These are phyloP conservation scores for Chironomus riparius DNA, from an alignment of 2,888 invertebrate species.

Conservation along the genomic window DNA sequence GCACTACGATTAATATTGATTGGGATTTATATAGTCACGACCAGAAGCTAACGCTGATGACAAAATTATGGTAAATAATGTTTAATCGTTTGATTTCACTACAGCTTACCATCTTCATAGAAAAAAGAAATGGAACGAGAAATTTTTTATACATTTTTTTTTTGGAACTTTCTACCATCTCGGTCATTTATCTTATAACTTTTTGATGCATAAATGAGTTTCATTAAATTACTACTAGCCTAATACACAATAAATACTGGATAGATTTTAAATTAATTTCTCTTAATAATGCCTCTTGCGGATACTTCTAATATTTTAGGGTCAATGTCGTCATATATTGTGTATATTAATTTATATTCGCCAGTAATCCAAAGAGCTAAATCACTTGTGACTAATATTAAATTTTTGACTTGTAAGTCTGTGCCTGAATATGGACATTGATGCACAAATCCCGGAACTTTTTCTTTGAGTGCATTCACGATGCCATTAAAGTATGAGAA, in stretches of 20 bases:
- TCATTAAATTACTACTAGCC: too few relatives aligned
- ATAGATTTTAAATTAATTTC: background rate
- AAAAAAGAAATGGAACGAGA: conserved; percentile 1
- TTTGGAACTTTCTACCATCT: conserved; percentile 18
- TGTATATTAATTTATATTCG: conserved; percentile 13
- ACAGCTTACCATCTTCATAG: too few relatives aligned
- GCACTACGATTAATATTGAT: background rate
- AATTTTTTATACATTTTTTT: background rate
- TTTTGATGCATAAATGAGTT: background rate
- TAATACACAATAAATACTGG: background rate
- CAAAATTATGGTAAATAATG: background rate
- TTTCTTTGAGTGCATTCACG: background rate
- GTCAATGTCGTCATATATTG: conserved; percentile 12
- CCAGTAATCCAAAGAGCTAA: conserved; percentile 17
- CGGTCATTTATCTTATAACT: background rate
- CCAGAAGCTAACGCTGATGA: background rate
- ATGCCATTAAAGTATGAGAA: background rate
- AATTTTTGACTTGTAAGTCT: conserved; percentile 8
- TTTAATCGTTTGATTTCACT: conserved; percentile 6
- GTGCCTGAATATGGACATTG: conserved; percentile 3
- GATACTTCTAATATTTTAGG: background rate
- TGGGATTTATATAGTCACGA: conserved; percentile 1
- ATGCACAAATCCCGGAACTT: background rate
- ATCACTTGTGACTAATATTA: background rate
- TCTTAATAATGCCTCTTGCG: background rate